Base-by-base conservation (phyloP, 1,140 invertebrate genomes). In the Apis laboriosa region DNA sequence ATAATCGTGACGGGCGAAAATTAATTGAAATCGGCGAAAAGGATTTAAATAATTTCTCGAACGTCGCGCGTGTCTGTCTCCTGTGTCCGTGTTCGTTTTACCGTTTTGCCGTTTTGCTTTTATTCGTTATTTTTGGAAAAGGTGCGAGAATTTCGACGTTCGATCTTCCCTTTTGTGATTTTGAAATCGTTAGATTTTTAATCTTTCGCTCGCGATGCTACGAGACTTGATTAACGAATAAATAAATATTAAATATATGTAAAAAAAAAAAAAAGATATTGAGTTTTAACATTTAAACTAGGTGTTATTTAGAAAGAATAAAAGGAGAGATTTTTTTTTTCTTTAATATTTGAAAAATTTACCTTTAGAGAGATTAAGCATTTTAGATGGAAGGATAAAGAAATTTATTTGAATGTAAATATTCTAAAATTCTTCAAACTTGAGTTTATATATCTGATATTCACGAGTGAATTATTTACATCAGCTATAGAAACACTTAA, bases 21-120 rank as follows among this genome's bases (percentile, higher is more conserved):
- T 58, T 67, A 75, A 81, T 81, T 67, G 63, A 67, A 81, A 64
- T n/a, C 55, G 15, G 55, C n/a, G 43, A 61, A 56, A 17, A 17
- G 61, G 79, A 75, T 75, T 58, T 80, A 66, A 75, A 80, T 80
- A 66, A 73, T 80, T 75, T 60, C 58, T 21, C 58, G 34, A 43
- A 53, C 66, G n/a, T 43, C 34, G 49, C 24, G 17, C 15, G 43
- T 15, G 43, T 9, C 24, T 51, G 77, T 63, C 70, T 80, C 3
- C 28, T 2, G 19, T 19, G 4, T n/a, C 43, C 0, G 17, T 1
- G 17, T 12, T n/a, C 49, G 24, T 72, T 51, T 53, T 28, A 2
- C 28, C 28, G 28, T 34, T n/a, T n/a, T n/a, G n/a, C n/a, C 49
- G 24, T 72, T 43, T 24, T 53, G n/a, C 13, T 8, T 49, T 19